Evolutionary conservation across 1,140 invertebrate genomes (phyloP), one percentile per base, ranked within the genome.

Genomic region (Meteorus sp.): DNA sequence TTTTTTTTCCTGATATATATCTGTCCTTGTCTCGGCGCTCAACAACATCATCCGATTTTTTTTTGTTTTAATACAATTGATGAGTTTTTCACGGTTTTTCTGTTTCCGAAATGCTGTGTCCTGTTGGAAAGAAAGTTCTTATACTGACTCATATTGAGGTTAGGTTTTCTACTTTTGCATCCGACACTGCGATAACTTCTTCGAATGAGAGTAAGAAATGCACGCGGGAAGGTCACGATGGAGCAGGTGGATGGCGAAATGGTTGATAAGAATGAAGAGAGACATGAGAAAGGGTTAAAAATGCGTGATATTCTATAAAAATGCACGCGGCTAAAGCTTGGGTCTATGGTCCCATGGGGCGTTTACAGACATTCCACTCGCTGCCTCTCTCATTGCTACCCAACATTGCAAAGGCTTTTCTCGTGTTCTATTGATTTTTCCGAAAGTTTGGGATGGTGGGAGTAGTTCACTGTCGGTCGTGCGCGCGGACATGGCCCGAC

Each of bases 401-500:
- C 31, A 20, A 69, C 70, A 67, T 65, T 71, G 65, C 66, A 65
- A 70, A 74, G 68, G 71, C 75, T 79, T 79, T 79, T 79, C 77
- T 79, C 76, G 77, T 76, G 75, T 77, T 79, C 74, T 79, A 79
- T 79, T 79, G 77, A 79, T 79, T 79, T 78, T 79, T 79, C 73
- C 71, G 68, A 75, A 78, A 78, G 74, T 73, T 74, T 53, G 65
- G 53, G 59, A n/a, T 67, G 65, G 71, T 69, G 71, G 67, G 73
- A 73, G 73, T 66, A 65, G 64, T 58, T 58, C 44, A 66, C 63
- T 67, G 69, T 72, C 67, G 67, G 63, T 72, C 60, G 69, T 67
- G 73, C 68, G 68, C 68, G 67, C 69, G 68, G 68, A 66, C 67
- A 64, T 66, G 66, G 62, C 65, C 57, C 43, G 54, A 58, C 52